Evolutionary conservation across 2,113 vertebrate species (phyloP).

Genomic region (Struthio camelus): DNA sequence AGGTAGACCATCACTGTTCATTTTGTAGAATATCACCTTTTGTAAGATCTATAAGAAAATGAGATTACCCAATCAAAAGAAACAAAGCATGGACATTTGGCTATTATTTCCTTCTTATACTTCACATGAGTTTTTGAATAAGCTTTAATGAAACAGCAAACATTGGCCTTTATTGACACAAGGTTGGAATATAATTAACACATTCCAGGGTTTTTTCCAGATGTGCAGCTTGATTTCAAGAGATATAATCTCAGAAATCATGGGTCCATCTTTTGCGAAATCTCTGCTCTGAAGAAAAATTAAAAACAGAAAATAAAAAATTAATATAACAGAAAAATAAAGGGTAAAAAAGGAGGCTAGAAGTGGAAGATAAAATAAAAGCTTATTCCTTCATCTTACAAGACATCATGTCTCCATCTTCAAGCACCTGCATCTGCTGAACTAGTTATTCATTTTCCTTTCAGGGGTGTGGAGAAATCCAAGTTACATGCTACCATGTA

Average conservation of each 20-base stretch:
- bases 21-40: background rate
- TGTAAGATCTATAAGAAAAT: background rate
- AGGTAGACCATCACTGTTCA: rapidly evolving
- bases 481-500: background rate
- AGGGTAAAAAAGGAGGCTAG: too few relatives aligned
- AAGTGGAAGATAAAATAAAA: background rate
- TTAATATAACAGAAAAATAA: background rate
- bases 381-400: background rate
- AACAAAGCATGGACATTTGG: background rate
- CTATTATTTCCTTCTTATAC: background rate
- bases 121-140: rapidly evolving
- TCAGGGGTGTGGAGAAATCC: background rate
- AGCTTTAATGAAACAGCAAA: background rate
- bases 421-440: background rate
- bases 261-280: too few relatives aligned
- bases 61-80: background rate
- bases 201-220: background rate
- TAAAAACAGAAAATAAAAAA: background rate
- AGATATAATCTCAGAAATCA: too few relatives aligned
- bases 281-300: too few relatives aligned
- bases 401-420: background rate
- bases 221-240: background rate
- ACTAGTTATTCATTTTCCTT: background rate
- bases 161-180: background rate
- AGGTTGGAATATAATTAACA: background rate